Conservation (phyloP, 2,797 vertebrate genomes). For the Acanthis flammea region DNA sequence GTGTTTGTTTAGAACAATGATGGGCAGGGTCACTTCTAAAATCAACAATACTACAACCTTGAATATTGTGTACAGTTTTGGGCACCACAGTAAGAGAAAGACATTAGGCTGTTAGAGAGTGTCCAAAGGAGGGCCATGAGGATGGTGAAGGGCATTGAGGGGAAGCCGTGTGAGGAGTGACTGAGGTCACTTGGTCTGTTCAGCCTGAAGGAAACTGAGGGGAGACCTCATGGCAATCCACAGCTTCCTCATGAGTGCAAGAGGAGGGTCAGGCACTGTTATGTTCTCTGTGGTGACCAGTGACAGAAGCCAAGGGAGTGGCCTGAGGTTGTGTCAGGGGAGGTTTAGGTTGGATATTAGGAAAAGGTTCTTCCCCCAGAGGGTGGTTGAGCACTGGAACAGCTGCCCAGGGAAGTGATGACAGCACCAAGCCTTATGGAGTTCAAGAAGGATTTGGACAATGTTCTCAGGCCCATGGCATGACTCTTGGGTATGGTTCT, state of each 20-base stretch:
- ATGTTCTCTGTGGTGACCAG: fast-evolving
- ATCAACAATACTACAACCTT: not conserved
- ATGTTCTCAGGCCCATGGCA: not conserved
- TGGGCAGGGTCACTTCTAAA: not conserved
- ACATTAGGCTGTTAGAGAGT: not conserved
- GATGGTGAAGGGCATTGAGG: not conserved
- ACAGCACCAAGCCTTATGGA: not conserved
- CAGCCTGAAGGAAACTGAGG: not conserved
- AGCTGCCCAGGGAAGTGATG: not conserved
- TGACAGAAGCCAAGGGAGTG: fast-evolving
- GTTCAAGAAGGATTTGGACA: not conserved
- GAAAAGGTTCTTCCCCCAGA: not conserved
- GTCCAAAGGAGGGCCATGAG: not conserved
- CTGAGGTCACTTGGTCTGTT: not conserved
- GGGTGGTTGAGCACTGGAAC: not conserved
- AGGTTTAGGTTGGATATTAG: not conserved
- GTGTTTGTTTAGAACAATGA: not conserved
- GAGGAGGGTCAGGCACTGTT: not conserved
- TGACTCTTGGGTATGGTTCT: not conserved
- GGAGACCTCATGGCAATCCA: not conserved
- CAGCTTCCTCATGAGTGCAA: not conserved
- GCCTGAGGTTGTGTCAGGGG: not conserved
- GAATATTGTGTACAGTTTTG: not conserved
- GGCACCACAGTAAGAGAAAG: not conserved
- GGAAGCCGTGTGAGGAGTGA: fast-evolving